Evolutionary conservation across 2,797 vertebrate species (phyloP), one percentile per base, ranked within the genome.

Genomic region (Chrosomus eos): DNA sequence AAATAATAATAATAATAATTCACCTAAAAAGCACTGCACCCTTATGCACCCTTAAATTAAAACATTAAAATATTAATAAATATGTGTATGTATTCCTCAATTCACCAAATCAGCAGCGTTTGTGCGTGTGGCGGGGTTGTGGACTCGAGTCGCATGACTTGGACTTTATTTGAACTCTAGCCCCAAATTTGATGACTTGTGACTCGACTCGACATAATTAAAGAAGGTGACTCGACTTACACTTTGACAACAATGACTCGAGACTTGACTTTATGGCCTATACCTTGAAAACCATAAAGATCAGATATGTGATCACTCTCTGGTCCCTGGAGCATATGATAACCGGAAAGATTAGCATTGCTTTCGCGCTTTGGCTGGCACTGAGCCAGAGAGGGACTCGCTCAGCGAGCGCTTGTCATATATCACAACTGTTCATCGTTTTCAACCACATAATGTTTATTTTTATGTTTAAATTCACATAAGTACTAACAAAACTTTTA

Each of bases 241-340:
- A 51, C 40, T 80, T 80, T 80, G 51, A 70, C 83, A 70, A 90
- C 89, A 90, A 84, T 89, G 86, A 87, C 91, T 67, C 45, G 26
- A 81, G 78, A 83, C 91, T 88, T 91, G 87, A 87, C 89, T 88
- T 87, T 87, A 64, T 64, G 26, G 60, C 60, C 60, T 64, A 89
- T 84, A 43, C 19, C 60, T 90, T 87, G 16, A 21, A 31, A 73
- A 73, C 26, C 71, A 45, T 26, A 72, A 72, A 72, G 26, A 72
- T 72, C 40, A 45, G 70, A 72, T 8, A 31, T 19, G 7, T 31
- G 67, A n/a, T 43, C 23, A 7, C 38, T 43, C 1, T n/a, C 23
- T 45, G 40, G 7, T 18, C 68, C 3, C 13, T 26, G n/a, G 7
- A 71, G 23, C 13, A 1, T 13, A 7, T 40, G 10, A 70, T 70